Conservation (phyloP, 2,113 vertebrate genomes). For the Panthera tigris region DNA sequence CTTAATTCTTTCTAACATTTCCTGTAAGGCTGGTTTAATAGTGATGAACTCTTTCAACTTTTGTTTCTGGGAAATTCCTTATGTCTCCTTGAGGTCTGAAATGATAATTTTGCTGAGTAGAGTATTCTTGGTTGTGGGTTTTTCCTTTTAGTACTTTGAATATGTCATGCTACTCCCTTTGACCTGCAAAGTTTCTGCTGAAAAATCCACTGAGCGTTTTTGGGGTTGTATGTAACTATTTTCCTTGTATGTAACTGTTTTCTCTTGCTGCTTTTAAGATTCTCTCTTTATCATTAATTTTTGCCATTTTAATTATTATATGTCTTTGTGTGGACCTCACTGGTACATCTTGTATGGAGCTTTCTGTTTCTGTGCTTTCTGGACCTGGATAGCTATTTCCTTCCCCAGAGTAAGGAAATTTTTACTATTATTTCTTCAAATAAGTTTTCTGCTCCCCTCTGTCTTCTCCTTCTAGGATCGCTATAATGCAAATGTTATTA, state of each 20-base stretch:
- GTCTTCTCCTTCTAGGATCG: background rate
- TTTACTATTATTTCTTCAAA: background rate
- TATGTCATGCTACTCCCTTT: background rate
- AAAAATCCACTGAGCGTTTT: background rate
- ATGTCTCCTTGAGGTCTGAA: background rate
- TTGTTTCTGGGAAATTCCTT: background rate
- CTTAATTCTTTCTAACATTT: background rate
- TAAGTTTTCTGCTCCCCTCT: background rate
- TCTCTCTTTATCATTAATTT: background rate
- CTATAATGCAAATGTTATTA: background rate
- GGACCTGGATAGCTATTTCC: background rate
- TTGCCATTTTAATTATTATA: background rate
- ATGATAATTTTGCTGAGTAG: background rate
- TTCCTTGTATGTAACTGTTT: background rate
- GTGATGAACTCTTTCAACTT: background rate
- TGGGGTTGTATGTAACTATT: background rate
- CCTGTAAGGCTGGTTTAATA: background rate
- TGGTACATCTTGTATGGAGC: background rate
- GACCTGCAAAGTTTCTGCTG: background rate
- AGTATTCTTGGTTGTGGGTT: background rate
- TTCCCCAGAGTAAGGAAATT: background rate
- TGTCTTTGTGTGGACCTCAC: background rate
- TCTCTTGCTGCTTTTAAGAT: background rate
- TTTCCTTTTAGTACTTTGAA: background rate
- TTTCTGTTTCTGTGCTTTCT: background rate